phyloP scores from a whole-genome alignment of 37 sponge, comb jelly and placozoan species.

The Oopsacas minuta region DNA sequence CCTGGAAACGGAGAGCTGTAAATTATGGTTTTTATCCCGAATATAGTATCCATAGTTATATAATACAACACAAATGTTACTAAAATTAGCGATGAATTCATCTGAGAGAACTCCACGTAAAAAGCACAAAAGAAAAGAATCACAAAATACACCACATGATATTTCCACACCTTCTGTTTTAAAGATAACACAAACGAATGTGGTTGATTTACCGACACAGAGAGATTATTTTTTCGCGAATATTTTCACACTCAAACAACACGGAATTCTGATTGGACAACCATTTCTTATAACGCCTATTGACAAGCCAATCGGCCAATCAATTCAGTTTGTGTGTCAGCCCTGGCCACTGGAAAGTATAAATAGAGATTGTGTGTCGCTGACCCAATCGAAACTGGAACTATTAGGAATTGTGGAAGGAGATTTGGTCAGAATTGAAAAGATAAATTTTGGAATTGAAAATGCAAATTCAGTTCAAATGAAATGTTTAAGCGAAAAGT shows the following conservation, averaged over 20 bases:
- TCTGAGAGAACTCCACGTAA: constrained; percentile 75
- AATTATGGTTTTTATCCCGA: too few species aligned
- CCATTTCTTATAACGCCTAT: not conserved
- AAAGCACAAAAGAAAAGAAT: constrained; percentile 57
- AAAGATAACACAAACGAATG: not conserved
- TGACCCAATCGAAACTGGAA: not conserved
- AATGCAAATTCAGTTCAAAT: not conserved
- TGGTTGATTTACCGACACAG: not conserved
- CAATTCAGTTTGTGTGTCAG: not conserved
- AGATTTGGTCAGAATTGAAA: not conserved
- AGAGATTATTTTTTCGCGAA: constrained; percentile 18
- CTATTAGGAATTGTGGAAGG: not conserved
- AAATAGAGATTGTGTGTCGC: not conserved
- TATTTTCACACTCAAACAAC: not conserved
- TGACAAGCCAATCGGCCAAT: not conserved
- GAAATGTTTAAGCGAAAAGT: not conserved
- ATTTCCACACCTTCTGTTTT: not conserved
- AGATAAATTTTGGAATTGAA: not conserved
- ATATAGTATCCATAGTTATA: too few species aligned
- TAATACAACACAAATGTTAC: too few species aligned
- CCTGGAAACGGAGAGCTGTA: too few species aligned
- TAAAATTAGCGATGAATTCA: too few species aligned
- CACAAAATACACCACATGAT: not conserved
- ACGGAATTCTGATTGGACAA: not conserved
- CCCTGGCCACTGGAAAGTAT: not conserved